Percentiles rank a stretch among this genome's conserved stretches.
These are phyloP conservation scores for Tetragonula clypearis DNA, from an alignment of 1,140 invertebrate species.

Conservation along the genomic window DNA sequence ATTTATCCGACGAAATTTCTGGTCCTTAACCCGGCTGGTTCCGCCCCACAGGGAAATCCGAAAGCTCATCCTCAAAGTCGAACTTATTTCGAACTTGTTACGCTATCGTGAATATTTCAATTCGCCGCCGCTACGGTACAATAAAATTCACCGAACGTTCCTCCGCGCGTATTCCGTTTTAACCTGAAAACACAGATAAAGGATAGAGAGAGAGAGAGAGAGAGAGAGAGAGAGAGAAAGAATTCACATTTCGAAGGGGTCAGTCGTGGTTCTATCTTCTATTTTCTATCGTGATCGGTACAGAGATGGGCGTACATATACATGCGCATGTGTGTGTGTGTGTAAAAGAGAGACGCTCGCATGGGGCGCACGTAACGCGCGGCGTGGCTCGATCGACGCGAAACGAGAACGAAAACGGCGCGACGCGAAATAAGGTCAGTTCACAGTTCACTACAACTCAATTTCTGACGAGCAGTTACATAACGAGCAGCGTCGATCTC, in stretches of 20 bases:
- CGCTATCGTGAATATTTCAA: background rate
- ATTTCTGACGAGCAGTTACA: slow-evolving; percentile 71
- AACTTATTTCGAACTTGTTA: background rate
- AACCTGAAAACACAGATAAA: background rate
- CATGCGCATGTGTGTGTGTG: too few species aligned
- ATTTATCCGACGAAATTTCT: background rate
- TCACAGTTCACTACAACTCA: slow-evolving; percentile 73
- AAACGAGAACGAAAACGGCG: slow-evolving; percentile 50
- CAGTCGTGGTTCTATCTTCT: background rate
- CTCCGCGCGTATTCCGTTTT: background rate
- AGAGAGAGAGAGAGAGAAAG: background rate
- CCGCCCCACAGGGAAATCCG: background rate
- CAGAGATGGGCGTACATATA: background rate
- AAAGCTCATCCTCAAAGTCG: background rate
- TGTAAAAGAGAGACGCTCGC: background rate
- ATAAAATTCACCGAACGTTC: background rate
- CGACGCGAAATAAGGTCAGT: slow-evolving; percentile 67
- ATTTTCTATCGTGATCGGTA: background rate
- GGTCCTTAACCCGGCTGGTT: background rate
- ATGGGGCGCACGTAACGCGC: background rate
- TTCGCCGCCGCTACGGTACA: background rate
- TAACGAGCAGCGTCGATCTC: slow-evolving; percentile 58
- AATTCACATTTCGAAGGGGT: background rate
- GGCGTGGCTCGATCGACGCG: slow-evolving; percentile 32
- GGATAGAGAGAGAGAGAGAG: background rate